Conservation (phyloP, 2,797 vertebrate genomes). For the Trematomus bernacchii region DNA sequence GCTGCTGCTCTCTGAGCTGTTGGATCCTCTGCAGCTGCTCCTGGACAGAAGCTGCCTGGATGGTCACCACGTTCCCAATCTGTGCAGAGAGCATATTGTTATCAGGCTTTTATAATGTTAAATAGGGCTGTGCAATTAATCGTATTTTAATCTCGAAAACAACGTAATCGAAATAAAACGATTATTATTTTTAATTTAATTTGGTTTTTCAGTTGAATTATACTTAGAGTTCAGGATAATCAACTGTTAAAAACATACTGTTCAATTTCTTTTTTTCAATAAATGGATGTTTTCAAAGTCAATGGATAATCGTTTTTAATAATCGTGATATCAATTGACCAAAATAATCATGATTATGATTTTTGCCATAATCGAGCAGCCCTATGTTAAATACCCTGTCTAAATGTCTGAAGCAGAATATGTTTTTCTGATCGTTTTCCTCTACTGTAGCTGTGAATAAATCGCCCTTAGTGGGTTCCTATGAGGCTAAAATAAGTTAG, state of each 20-base stretch:
- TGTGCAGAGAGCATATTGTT: conserved; percentile 58
- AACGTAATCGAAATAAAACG: too few species aligned
- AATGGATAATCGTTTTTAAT: too few species aligned
- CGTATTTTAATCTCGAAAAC: too few species aligned
- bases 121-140: too few species aligned
- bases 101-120: background rate
- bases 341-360: too few species aligned
- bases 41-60: conserved; percentile 95
- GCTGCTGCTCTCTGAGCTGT: conserved; percentile 95
- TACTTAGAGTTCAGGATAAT: too few species aligned
- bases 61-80: conserved; percentile 92
- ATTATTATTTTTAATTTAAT: too few species aligned
- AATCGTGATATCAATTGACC: too few species aligned
- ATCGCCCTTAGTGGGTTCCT: background rate
- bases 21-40: conserved; percentile 96
- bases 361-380: background rate
- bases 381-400: background rate
- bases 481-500: background rate
- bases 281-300: too few species aligned
- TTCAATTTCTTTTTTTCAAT: too few species aligned
- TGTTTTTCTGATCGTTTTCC: background rate
- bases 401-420: background rate
- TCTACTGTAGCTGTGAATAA: background rate
- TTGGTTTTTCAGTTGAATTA: too few species aligned
- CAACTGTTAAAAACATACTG: too few species aligned